Base-by-base conservation (phyloP, 2,888 invertebrate genomes). In the Lathronympha strigana region DNA sequence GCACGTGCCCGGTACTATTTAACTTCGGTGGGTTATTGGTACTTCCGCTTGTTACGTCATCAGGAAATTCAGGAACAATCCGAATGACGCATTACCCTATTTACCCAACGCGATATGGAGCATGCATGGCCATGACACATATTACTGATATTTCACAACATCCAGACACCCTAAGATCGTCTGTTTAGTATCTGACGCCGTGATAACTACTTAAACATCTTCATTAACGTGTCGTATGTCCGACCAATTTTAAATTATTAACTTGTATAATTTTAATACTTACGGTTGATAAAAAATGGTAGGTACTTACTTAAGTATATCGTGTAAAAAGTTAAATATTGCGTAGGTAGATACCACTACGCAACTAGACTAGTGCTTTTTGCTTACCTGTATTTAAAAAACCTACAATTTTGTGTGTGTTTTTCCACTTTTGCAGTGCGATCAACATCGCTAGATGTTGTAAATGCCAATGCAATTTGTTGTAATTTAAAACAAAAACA, bases 101-200 rank as follows among this genome's bases (percentile, higher is more conserved):
- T 31, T 45, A 31, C 4, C 28, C 47, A 55, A 23, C 21, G n/a
- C 31, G 28, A 31, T 63, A 49, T 55, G 55, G 63, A 19, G 19
- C 49, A 55, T 40, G 23, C 15, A 15, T 63, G 63, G 21, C 57
- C 57, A 15, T 58, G 58, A 63, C 63, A 64, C 63, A 36, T 63
- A 43, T 63, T 51, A n/a, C 25, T 43, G n/a, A 17, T 4, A 17
- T 58, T 63, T 51, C 63, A 58, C 57, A 51, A 57, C 19, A 36
- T 28, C 51, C 11, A 17, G 43, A 50, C 31, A 25, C 23, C 23
- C n/a, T 45, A 33, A 19, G 13, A 63, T 49, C 19, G 36, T 25
- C 0, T 36, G 1, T 17, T 4, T 15, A 6, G 21, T 45, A 45
- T 23, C 45, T 45, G n/a, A n/a, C 21, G 23, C 21, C 23, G 21